phyloP scores from a whole-genome alignment of 2,797 vertebrate genomes.

The Numenius phaeopus region DNA sequence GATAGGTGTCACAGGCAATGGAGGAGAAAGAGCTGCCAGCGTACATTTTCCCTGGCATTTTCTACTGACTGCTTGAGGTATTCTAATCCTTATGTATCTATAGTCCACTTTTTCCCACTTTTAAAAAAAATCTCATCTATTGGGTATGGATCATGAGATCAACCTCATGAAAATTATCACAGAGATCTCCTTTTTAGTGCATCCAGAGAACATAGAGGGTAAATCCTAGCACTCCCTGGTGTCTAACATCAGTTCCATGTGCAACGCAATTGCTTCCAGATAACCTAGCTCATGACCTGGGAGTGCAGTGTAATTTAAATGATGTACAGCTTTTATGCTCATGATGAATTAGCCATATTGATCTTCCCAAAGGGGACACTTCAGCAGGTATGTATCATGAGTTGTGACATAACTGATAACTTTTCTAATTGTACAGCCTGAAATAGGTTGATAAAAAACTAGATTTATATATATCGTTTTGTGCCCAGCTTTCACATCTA shows the following conservation, averaged over 20 bases:
- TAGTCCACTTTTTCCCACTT: background rate
- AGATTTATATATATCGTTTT: constrained; percentile 37
- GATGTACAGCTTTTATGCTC: background rate
- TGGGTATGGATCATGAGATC: background rate
- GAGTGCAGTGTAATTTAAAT: background rate
- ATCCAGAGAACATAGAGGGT: background rate
- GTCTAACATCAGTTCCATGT: background rate
- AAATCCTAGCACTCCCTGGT: background rate
- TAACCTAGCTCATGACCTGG: background rate
- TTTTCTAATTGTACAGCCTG: constrained; percentile 34
- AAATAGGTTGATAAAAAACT: constrained; percentile 40
- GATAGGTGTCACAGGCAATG: background rate
- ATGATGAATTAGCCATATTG: background rate
- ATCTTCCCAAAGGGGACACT: constrained; percentile 2
- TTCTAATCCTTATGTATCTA: background rate
- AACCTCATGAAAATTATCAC: background rate
- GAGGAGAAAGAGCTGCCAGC: background rate
- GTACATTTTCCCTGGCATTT: background rate
- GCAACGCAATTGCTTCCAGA: background rate
- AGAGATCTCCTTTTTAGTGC: background rate
- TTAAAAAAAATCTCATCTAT: background rate
- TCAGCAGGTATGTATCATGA: constrained; percentile 1
- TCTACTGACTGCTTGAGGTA: background rate
- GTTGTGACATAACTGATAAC: constrained; percentile 22
- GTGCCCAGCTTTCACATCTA: background rate